Percentiles rank a stretch among this genome's conserved stretches.
phyloP scores from a whole-genome alignment of 2,113 vertebrate genomes.

The Rhagologus leucostigma region DNA sequence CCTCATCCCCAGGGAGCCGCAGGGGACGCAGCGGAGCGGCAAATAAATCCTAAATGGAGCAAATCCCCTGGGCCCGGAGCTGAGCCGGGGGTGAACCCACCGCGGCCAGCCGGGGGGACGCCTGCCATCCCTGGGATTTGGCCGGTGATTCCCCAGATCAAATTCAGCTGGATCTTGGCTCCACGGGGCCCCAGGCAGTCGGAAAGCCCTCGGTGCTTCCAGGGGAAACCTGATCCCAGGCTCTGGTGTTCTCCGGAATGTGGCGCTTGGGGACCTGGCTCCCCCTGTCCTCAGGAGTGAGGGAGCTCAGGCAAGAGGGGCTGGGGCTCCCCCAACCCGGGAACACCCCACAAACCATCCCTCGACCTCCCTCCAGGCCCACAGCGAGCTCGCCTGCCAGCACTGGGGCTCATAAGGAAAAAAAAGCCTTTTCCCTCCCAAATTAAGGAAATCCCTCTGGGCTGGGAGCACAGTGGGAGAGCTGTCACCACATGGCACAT shows the following conservation, averaged over 20 bases:
- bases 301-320: neutral
- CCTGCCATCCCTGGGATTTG: neutral
- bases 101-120: rapidly evolving
- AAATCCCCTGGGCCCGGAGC: rapidly evolving
- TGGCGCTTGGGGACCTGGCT: rapidly evolving
- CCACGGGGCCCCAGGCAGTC: rapidly evolving
- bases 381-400: rapidly evolving
- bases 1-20: neutral
- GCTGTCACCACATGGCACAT: rapidly evolving
- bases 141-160: neutral
- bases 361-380: rapidly evolving
- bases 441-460: neutral
- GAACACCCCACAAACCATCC: neutral
- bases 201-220: neutral
- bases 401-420: rapidly evolving
- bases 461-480: neutral
- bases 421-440: neutral
- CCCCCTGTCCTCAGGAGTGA: neutral
- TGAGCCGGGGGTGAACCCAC: rapidly evolving
- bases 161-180: neutral
- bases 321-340: too few relatives aligned
- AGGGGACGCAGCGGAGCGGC: rapidly evolving
- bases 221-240: rapidly evolving
- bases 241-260: rapidly evolving
- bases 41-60: neutral